phyloP scores from a whole-genome alignment of 2,113 vertebrate species.

The Chamaetylas fuelleborni region DNA sequence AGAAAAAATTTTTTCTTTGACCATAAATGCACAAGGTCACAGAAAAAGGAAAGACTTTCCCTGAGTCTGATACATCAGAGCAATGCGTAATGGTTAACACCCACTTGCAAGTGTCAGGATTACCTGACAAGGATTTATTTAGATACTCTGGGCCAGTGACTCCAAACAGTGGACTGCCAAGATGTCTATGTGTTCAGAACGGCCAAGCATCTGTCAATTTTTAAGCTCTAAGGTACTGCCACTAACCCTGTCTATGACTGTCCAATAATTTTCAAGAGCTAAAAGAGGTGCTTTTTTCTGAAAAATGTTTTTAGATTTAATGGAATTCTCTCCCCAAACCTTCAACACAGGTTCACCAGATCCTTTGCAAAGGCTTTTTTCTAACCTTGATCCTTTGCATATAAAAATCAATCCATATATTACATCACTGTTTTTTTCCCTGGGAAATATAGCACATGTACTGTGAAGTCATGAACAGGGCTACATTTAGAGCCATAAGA shows the following conservation, averaged over 20 bases:
- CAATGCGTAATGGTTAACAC: not conserved
- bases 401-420: not conserved
- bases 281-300: not conserved
- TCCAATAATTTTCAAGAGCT: not conserved
- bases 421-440: not conserved
- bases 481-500: not conserved
- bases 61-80: not conserved
- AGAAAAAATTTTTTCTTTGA: not conserved
- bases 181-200: not conserved
- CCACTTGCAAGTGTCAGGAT: not conserved
- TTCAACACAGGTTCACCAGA: not conserved
- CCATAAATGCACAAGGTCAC: not conserved
- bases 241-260: not conserved
- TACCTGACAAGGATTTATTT: not conserved
- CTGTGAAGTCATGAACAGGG: not conserved
- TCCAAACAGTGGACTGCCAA: not conserved
- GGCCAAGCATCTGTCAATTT: not conserved
- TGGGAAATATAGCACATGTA: not conserved
- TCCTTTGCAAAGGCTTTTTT: not conserved
- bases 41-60: not conserved
- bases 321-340: not conserved
- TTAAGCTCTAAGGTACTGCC: not conserved
- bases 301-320: not conserved
- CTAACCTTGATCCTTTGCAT: not conserved
- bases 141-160: not conserved